Conservation (phyloP, 2,797 vertebrate species). For the Chrosomus eos region DNA sequence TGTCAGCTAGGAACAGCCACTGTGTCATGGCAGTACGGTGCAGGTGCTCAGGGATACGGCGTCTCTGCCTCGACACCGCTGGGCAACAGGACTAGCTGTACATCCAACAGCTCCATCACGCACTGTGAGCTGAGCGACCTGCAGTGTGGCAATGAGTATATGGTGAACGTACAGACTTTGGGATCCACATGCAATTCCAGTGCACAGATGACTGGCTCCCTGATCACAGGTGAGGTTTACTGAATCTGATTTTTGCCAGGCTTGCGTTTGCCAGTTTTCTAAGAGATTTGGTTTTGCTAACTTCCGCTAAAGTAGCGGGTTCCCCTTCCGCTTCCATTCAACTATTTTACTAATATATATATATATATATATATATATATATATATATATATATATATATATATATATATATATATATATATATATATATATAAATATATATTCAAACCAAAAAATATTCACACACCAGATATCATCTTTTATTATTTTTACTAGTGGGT, state of each 20-base stretch:
- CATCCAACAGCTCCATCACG: conserved; percentile 66
- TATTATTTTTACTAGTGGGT: too few relatives aligned
- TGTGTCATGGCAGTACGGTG: conserved; percentile 69
- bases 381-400: too few relatives aligned
- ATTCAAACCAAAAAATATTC: too few relatives aligned
- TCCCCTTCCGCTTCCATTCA: neutral
- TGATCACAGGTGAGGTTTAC: conserved; percentile 71
- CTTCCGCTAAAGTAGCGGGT: neutral
- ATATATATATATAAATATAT: too few relatives aligned
- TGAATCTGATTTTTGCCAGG: neutral
- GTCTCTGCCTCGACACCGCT: conserved; percentile 52
- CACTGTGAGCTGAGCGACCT: conserved; percentile 66
- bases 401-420: too few relatives aligned
- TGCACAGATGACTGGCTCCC: conserved; percentile 64
- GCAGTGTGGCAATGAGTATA: conserved; percentile 73
- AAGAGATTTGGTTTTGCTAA: neutral
- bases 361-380: too few relatives aligned
- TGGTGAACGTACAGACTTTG: conserved; percentile 63
- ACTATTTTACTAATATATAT: neutral
- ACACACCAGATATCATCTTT: too few relatives aligned
- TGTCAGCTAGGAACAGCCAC: conserved; percentile 61
- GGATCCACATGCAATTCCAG: conserved; percentile 70
- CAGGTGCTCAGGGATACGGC: conserved; percentile 64
- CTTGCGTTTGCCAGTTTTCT: neutral
- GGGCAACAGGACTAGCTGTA: conserved; percentile 58